Evolutionary conservation across 2,797 vertebrate species (phyloP), one percentile per base, ranked within the genome.

Genomic region (Pseudomugil gertrudae): DNA sequence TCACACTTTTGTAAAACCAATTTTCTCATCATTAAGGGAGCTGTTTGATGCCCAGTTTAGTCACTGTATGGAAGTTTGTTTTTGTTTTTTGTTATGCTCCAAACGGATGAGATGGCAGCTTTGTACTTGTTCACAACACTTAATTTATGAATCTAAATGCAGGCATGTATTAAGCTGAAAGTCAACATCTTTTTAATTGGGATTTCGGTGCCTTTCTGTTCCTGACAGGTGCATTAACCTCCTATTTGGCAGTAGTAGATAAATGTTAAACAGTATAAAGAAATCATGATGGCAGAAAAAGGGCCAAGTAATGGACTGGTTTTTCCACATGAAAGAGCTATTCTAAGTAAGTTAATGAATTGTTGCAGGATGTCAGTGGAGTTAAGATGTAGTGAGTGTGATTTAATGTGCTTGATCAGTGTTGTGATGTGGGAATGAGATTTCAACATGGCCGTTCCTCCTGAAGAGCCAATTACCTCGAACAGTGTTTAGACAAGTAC

Each of bases 391-490:
- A 53, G 48, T 50, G 51, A 77, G 48, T 54, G 9, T 3, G 36
- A 40, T 70, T 60, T 69, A 63, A 72, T 70, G 17, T 68, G 14
- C 55, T 61, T 56, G 58, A 71, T 69, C 60, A 21, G 51, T 19
- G 52, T 54, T 32, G 53, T 14, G 21, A 48, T 54, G 71, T 59
- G 66, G 36, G 24, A 60, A 56, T 30, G 57, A 48, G 55, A 32
- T 74, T 67, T 59, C 45, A 29, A 35, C 70, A 47, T 29, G 26
- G 54, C 58, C 35, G 3, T 50, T 60, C 55, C 17, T 17, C 60
- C 48, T 32, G 47, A 78, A 71, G 76, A 66, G 63, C 69, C 69
- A 67, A 76, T 79, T 81, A 83, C 67, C 60, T 32, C 32, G n/a
- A 65, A 71, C 63, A 69, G 29, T 70, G 63, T 84, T 79, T 74